These are phyloP conservation scores for Palloptera scutellata DNA, from an alignment of 2,888 invertebrate genomes.

Conservation along the genomic window DNA sequence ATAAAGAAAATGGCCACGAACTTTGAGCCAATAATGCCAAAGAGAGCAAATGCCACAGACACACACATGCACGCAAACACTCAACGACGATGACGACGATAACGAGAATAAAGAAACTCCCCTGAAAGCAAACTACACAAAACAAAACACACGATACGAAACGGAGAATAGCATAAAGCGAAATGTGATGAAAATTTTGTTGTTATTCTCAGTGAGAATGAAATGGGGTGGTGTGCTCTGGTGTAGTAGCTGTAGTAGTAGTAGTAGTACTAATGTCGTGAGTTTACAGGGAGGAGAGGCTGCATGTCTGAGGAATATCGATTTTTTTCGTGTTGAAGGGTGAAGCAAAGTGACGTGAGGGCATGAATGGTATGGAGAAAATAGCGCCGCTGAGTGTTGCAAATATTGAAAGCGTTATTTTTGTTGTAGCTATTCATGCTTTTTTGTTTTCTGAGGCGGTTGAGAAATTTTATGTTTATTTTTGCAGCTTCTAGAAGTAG, in stretches of 20 bases:
- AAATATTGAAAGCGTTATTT: slow-evolving; percentile 1
- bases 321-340: slow-evolving; percentile 42
- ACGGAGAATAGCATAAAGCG: slow-evolving; percentile 30
- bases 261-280: not conserved
- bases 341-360: too few species aligned
- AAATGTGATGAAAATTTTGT: slow-evolving; percentile 34
- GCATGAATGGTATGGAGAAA: not conserved
- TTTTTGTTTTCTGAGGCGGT: not conserved
- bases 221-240: too few species aligned
- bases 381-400: slow-evolving; percentile 8
- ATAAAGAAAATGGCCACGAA: not conserved
- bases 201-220: slow-evolving; percentile 3
- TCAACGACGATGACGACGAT: slow-evolving; percentile 12
- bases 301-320: slow-evolving; percentile 55
- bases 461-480: too few species aligned
- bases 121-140: slow-evolving; percentile 12
- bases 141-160: not conserved
- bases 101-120: slow-evolving; percentile 26
- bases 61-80: not conserved
- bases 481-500: too few species aligned
- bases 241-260: too few species aligned
- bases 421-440: not conserved
- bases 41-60: slow-evolving; percentile 14
- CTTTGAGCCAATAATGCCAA: slow-evolving; percentile 10
- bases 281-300: slow-evolving; percentile 24